Conservation (phyloP, 2,113 vertebrate species). For the Neodontobutis hainanensis region DNA sequence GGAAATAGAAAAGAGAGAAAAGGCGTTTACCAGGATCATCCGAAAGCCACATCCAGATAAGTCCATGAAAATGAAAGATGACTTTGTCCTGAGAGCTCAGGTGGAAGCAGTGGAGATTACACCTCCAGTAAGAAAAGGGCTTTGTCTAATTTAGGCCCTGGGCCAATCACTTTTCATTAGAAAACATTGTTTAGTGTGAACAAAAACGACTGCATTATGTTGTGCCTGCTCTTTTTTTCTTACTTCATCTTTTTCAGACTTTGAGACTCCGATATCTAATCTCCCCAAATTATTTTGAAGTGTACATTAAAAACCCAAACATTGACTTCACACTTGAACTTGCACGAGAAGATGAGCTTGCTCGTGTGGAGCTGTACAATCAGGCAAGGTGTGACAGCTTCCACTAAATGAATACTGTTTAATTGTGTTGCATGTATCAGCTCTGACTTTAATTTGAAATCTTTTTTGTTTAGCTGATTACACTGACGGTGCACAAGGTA, state of each 20-base stretch:
- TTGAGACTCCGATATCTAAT: constrained; percentile 10
- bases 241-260: not conserved
- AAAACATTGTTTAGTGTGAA: too few species aligned
- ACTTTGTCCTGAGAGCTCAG: constrained; percentile 3
- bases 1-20: not conserved
- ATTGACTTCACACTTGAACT: not conserved
- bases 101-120: rapidly evolving
- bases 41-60: not conserved
- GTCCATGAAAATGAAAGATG: not conserved
- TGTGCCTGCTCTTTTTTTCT: too few species aligned
- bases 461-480: not conserved
- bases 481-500: not conserved
- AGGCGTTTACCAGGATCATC: not conserved
- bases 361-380: constrained; percentile 22
- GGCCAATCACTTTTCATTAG: too few species aligned
- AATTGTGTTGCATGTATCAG: not conserved
- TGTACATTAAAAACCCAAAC: constrained; percentile 21
- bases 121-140: not conserved
- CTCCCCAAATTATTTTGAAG: constrained; percentile 26
- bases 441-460: not conserved
- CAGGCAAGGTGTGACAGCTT: constrained; percentile 11
- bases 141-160: too few species aligned
- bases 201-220: too few species aligned
- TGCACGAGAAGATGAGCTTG: not conserved
- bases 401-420: not conserved